Evolutionary conservation across 2,113 vertebrate species (phyloP).

Genomic region (Panthera leo): DNA sequence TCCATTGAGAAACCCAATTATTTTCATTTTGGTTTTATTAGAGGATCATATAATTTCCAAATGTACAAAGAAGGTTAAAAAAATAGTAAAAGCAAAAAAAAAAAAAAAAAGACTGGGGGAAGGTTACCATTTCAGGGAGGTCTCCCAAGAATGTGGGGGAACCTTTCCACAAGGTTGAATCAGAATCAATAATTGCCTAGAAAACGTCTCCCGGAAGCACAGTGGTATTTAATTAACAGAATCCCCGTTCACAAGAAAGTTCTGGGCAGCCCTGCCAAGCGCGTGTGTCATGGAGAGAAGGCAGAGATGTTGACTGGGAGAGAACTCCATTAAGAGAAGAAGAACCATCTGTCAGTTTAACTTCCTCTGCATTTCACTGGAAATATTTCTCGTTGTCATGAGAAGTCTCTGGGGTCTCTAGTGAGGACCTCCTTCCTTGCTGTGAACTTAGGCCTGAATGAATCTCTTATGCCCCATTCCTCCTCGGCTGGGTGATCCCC

Average conservation of each 20-base stretch:
- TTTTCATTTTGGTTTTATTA: constrained; percentile 67
- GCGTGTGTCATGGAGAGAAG: neutral
- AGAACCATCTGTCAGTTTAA: neutral
- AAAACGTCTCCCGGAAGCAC: constrained; percentile 47
- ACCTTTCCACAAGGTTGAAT: constrained; percentile 59
- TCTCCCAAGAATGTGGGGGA: constrained; percentile 69
- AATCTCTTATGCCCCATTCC: neutral
- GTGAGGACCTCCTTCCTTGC: neutral
- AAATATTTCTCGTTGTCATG: neutral
- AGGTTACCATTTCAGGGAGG: constrained; percentile 23
- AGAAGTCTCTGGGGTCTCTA: neutral
- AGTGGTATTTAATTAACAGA: constrained; percentile 71
- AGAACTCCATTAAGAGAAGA: neutral
- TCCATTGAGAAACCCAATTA: constrained; percentile 11
- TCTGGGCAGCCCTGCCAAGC: neutral
- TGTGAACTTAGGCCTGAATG: neutral
- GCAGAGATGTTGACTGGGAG: accelerated
- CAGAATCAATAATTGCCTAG: constrained; percentile 77
- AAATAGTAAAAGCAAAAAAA: neutral
- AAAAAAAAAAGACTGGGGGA: constrained; percentile 16
- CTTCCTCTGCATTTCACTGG: neutral
- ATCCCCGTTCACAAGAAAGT: constrained; percentile 17
- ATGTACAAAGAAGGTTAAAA: constrained; percentile 58
- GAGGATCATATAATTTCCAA: constrained; percentile 49
- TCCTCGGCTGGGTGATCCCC: neutral